phyloP scores from a whole-genome alignment of 2,888 invertebrate genomes.

The Quadriops clusia region DNA sequence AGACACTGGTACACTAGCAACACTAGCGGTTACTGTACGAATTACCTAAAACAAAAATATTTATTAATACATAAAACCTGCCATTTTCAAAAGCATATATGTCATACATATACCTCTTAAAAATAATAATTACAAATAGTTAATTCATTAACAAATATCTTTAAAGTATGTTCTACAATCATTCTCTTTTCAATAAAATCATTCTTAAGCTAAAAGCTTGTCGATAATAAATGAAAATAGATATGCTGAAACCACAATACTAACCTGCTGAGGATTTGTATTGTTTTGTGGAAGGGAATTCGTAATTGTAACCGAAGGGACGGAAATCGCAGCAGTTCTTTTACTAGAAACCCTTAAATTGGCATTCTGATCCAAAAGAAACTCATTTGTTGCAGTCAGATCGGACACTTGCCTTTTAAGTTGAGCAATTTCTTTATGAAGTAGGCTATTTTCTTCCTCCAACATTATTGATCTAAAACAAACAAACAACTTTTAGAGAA shows the following conservation, averaged over 20 bases:
- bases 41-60: slow-evolving; percentile 26
- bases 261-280: slow-evolving; percentile 31
- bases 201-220: neutral
- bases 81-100: too few species aligned
- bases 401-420: slow-evolving; percentile 59
- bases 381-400: slow-evolving; percentile 65
- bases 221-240: neutral
- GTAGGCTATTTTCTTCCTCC: slow-evolving; percentile 55
- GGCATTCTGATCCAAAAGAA: slow-evolving; percentile 66
- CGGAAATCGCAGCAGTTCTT: slow-evolving; percentile 42
- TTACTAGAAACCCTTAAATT: slow-evolving; percentile 51
- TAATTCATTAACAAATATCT: neutral
- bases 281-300: slow-evolving; percentile 41
- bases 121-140: neutral
- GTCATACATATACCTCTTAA: neutral
- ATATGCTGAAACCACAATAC: neutral
- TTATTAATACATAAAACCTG: too few species aligned
- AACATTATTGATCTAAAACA: slow-evolving; percentile 37
- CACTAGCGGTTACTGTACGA: slow-evolving; percentile 46
- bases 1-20: slow-evolving; percentile 49
- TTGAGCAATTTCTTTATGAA: slow-evolving; percentile 56
- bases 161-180: slow-evolving; percentile 1
- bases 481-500: slow-evolving; percentile 8
- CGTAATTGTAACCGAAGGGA: slow-evolving; percentile 49
- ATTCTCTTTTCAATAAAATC: slow-evolving; percentile 2